A percentile compares a stretch with the other conserved stretches of the same genome.
These are phyloP conservation scores for Rhizoglyphus robini DNA, from an alignment of 1,140 invertebrate species.

Conservation along the genomic window DNA sequence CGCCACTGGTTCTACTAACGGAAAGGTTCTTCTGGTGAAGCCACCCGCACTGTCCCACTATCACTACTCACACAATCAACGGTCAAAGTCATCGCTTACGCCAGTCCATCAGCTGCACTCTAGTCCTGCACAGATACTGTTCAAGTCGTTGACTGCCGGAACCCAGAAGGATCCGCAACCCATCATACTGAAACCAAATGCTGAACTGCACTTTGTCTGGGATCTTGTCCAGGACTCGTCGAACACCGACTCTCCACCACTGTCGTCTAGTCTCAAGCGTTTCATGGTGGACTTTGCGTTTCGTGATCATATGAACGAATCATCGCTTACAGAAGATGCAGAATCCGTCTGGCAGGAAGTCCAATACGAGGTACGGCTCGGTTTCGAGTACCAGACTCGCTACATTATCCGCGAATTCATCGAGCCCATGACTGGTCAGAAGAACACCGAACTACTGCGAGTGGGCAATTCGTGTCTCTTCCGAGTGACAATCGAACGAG, in stretches of 20 bases:
- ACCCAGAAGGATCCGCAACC: too few species aligned
- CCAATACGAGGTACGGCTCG: not conserved
- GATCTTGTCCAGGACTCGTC: too few species aligned
- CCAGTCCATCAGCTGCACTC: not conserved
- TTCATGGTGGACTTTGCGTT: not conserved
- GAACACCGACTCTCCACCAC: not conserved
- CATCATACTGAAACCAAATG: not conserved
- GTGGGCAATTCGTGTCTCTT: constrained; percentile 73
- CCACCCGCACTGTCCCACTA: not conserved
- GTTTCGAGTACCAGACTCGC: too few species aligned
- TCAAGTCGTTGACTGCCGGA: too few species aligned
- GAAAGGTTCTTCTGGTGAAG: not conserved
- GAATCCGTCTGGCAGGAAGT: too few species aligned
- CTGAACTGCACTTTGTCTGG: not conserved
- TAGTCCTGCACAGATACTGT: not conserved
- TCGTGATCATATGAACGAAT: too few species aligned
- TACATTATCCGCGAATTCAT: constrained; percentile 65
- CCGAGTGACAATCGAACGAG: constrained; percentile 52
- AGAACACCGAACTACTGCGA: constrained; percentile 70
- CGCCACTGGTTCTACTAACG: not conserved
- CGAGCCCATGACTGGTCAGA: constrained; percentile 44
- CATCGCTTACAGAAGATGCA: too few species aligned
- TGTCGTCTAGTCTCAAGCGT: not conserved
- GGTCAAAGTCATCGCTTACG: not conserved
- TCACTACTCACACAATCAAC: not conserved